Evolutionary conservation across 2,113 vertebrate species (phyloP).

Genomic region (Rattus norvegicus): DNA sequence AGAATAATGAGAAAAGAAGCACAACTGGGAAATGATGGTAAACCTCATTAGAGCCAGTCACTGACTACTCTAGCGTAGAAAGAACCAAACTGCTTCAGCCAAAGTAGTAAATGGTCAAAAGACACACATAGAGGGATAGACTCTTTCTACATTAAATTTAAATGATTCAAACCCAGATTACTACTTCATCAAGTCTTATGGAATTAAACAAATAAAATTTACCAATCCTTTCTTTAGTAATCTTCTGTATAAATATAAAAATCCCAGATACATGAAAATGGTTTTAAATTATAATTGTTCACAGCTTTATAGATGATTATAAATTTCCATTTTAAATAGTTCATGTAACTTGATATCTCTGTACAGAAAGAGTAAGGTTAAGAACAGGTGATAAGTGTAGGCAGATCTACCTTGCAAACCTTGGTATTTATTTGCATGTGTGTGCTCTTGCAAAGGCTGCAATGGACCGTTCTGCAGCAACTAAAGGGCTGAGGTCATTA

Average conservation of each 20-base stretch:
- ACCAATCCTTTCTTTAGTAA: slow-evolving; percentile 74
- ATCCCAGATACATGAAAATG: slow-evolving; percentile 74
- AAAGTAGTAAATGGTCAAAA: background rate
- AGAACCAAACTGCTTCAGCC: slow-evolving; percentile 14
- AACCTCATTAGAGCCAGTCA: background rate
- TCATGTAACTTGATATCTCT: slow-evolving; percentile 70
- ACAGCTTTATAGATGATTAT: slow-evolving; percentile 79
- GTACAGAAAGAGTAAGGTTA: slow-evolving; percentile 76
- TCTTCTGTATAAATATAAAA: slow-evolving; percentile 84
- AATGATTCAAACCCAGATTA: slow-evolving; percentile 53
- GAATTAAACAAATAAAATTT: slow-evolving; percentile 73
- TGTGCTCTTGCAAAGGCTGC: slow-evolving; percentile 86
- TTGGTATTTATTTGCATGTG: slow-evolving; percentile 69
- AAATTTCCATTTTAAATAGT: slow-evolving; percentile 75
- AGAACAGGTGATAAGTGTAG: slow-evolving; percentile 79
- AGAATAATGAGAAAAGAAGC: slow-evolving; percentile 67
- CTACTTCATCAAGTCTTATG: slow-evolving; percentile 69
- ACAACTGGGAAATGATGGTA: slow-evolving; percentile 58
- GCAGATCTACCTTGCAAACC: slow-evolving; percentile 80
- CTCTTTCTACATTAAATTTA: slow-evolving; percentile 40
- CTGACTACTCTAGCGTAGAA: background rate
- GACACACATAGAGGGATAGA: slow-evolving; percentile 10
- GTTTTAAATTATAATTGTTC: slow-evolving; percentile 81
- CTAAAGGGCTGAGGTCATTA: slow-evolving; percentile 73
- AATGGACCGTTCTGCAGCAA: slow-evolving; percentile 85